Base-by-base conservation (phyloP, 2,797 vertebrate genomes). In the Gorsachius magnificus region DNA sequence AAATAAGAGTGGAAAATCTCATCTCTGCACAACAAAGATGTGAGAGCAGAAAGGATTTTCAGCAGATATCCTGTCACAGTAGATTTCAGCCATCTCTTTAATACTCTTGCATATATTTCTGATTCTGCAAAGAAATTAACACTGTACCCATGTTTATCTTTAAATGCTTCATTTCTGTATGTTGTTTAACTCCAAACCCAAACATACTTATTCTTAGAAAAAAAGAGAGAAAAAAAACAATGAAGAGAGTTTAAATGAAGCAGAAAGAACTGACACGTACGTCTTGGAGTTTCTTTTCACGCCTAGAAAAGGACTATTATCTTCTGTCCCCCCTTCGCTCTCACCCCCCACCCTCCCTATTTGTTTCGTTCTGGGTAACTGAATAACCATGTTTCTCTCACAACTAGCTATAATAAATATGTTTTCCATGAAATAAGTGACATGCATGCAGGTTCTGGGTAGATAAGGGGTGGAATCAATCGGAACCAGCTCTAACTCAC, bases 291-390 rank as follows among this genome's bases (percentile, higher is more conserved):
- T 90, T 66, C 46, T 65, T 71, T 82, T 63, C 33, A 46, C 7
- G 2, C 16, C 33, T 48, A 36, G 22, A 36, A 51, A 68, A 76
- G 10, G 14, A 19, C 20, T 50, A 20, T 16, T 54, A 22, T 43
- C 13, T 26, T 57, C 45, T 19, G 13, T 48, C 14, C 3, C 10
- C 2, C 4, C 21, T 15, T 29, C 4, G 2, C 10, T 19, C 24
- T 31, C 4, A 5, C 29, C 3, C 9, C 8, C 7, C 3, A 5
- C 4, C 1, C 8, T 16, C 4, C 5, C 15, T 6, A 14, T 35
- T 60, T 36, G 46, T 65, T 64, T 50, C 6, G 16, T 58, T 72
- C 21, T 79, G 14, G 25, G 79, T 69, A 77, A 83, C 19, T 0
- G 7, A 28, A 56, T 76, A 4, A 45, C 53, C 21, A 25, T 15